Conservation (phyloP, 2,888 invertebrate genomes). For the Glaucopsyche alexis region DNA sequence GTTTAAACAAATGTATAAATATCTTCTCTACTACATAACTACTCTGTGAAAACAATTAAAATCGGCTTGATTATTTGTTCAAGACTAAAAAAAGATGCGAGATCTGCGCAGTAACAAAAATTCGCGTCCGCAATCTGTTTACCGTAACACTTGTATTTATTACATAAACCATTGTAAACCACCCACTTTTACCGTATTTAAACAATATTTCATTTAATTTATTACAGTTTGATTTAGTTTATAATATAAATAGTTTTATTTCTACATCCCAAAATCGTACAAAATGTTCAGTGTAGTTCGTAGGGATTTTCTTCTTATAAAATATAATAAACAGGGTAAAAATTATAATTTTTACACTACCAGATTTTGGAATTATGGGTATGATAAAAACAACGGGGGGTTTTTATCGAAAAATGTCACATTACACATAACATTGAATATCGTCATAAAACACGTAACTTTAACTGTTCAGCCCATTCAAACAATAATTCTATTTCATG, state of each 20-base stretch:
- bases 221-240: background rate
- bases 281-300: too few relatives aligned
- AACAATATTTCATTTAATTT: background rate
- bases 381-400: too few relatives aligned
- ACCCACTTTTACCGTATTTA: background rate
- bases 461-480: background rate
- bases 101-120: conserved; percentile 44
- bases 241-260: background rate
- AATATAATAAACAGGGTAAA: too few relatives aligned
- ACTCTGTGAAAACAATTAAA: conserved; percentile 58
- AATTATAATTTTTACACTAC: too few relatives aligned
- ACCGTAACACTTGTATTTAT: conserved; percentile 34
- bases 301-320: too few relatives aligned
- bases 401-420: too few relatives aligned
- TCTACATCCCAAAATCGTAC: background rate
- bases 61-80: conserved; percentile 57
- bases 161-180: conserved; percentile 25
- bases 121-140: conserved; percentile 35
- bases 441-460: conserved; percentile 1
- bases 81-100: conserved; percentile 57
- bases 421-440: background rate
- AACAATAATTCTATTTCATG: background rate
- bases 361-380: too few relatives aligned
- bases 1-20: background rate
- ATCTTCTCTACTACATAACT: conserved; percentile 33